Base-by-base conservation (phyloP, 2,888 invertebrate species). In the Celastrina argiolus region DNA sequence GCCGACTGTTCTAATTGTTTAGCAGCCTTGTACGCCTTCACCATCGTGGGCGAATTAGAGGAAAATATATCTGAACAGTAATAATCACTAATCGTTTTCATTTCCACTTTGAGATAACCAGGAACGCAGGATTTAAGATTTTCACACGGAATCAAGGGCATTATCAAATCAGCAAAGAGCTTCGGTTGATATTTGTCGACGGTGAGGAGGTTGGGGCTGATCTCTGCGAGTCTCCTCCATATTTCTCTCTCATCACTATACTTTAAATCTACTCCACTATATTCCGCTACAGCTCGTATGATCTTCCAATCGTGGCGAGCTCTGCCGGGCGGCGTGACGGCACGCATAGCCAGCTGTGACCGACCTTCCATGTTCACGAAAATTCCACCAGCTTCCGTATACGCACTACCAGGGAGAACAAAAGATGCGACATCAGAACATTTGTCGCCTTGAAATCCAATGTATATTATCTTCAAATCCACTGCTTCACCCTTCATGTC, bases 261-360 rank as follows among this genome's bases (percentile, higher is more conserved):
- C 68, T 70, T 76, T 42, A 88, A 67, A 66, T 75, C 74, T 26
- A 85, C 66, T 1, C 80, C 79, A 56, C 80, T 76, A 67, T 80
- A 87, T 69, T 88, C 87, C 0, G 87, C 86, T 16, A 90, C 67
- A 1, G 90, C 90, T 42, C 87, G 80, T 72, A 99, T 93, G 73
- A 99, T 98, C 89, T 99, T 99, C 99, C 99, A 99, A 83, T 99
- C 99, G 72, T 96, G 95, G 56, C 99, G 94, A 0, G 98, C 98
- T 84, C 96, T 92, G 18, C 98, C 98, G 0, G 99, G 99, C 0
- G 98, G 96, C 3, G 97, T 94, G 0, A 98, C 95, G 0, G 98
- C 98, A 0, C 95, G 93, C 65, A 95, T 84, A 0, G 98, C 98
- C 81, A 95, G 94, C 85, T 99, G 99, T 1, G 98, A 93, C 65